phyloP scores from a whole-genome alignment of 30 jellyfish, hydroid and myxozoan species.

The Aurelia aurita region DNA sequence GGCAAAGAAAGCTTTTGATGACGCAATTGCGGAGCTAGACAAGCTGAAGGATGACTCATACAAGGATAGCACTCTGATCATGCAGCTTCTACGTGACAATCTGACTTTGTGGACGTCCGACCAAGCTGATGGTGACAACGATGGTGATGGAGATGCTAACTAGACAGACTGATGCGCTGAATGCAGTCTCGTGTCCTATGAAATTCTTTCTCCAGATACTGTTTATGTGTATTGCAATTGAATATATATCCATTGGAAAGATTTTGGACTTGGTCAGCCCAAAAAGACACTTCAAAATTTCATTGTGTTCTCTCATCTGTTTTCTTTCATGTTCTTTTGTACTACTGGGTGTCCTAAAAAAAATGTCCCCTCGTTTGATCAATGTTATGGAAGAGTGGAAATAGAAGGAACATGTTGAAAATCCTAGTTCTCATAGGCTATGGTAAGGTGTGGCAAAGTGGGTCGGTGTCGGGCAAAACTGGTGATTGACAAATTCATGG shows the following conservation, averaged over 20 bases:
- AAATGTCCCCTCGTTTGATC: too few relatives aligned
- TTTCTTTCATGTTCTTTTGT: too few relatives aligned
- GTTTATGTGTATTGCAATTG: constrained; percentile 26
- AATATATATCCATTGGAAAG: constrained; percentile 32
- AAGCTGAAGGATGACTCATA: constrained; percentile 87
- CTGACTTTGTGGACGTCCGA: constrained; percentile 96
- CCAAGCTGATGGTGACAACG: constrained; percentile 61
- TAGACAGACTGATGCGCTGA: neutral
- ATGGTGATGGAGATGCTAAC: constrained; percentile 76
- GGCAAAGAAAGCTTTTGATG: constrained; percentile 95
- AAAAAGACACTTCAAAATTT: constrained; percentile 8
- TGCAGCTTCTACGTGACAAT: constrained; percentile 97
- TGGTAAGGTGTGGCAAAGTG: too few relatives aligned
- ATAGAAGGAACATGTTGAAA: too few relatives aligned
- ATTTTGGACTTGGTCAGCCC: constrained; percentile 31
- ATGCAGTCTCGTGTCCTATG: neutral
- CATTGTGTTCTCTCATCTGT: constrained; percentile 23
- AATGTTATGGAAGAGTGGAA: too few relatives aligned
- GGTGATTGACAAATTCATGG: too few relatives aligned
- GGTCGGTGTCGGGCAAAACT: too few relatives aligned
- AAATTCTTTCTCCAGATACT: constrained; percentile 30
- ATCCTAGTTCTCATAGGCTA: too few relatives aligned
- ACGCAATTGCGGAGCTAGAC: constrained; percentile 93
- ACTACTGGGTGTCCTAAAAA: too few relatives aligned
- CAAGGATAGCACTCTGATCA: constrained; percentile 95